phyloP scores from a whole-genome alignment of 1,140 invertebrate species.

The Drosophila sulfurigaster region DNA sequence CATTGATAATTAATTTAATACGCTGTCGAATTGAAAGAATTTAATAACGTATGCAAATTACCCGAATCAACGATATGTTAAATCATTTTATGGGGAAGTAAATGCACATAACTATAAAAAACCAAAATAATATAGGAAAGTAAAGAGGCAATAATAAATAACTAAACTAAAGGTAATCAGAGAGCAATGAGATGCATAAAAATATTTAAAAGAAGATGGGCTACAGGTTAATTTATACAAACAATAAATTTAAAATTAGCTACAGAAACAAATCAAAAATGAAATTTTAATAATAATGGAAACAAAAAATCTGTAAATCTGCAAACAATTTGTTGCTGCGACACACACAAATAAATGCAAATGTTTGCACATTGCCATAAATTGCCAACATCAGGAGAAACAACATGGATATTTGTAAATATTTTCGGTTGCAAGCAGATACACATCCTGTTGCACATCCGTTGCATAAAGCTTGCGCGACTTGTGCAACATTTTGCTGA shows the following conservation, averaged over 20 bases:
- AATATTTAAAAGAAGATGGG: not conserved
- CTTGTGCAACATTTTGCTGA: conserved; percentile 1
- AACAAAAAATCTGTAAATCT: conserved; percentile 36
- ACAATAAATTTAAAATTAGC: not conserved
- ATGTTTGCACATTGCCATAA: conserved; percentile 49
- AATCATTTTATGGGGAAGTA: not conserved
- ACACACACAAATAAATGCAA: conserved; percentile 7
- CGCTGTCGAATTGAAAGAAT: not conserved
- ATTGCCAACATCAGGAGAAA: conserved; percentile 38
- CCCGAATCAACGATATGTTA: not conserved
- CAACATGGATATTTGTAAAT: conserved; percentile 55
- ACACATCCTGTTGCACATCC: conserved; percentile 40
- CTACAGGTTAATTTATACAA: not conserved
- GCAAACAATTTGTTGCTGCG: not conserved
- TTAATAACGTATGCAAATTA: not conserved
- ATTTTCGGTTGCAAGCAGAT: conserved; percentile 40
- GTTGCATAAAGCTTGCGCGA: not conserved
- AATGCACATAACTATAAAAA: not conserved
- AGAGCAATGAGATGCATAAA: not conserved
- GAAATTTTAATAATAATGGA: conserved; percentile 11
- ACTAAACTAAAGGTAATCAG: not conserved
- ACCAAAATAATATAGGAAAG: too few relatives aligned
- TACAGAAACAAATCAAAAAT: conserved; percentile 1
- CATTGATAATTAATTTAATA: conserved; percentile 8
- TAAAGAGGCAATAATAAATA: not conserved